These are phyloP conservation scores for Hippopotamus amphibius DNA, from an alignment of 2,113 vertebrate genomes.

Conservation along the genomic window DNA sequence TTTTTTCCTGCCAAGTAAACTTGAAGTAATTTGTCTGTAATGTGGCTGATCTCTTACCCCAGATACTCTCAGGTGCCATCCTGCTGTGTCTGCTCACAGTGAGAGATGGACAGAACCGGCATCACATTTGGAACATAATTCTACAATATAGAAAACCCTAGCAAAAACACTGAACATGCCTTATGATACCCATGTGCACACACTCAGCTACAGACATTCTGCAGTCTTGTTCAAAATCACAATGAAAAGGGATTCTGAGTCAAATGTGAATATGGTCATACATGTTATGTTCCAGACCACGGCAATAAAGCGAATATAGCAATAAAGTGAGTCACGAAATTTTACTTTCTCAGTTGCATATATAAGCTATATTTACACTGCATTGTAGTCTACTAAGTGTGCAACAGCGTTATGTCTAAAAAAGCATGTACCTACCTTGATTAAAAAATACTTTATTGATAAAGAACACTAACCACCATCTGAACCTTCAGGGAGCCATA, in stretches of 20 bases:
- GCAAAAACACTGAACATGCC: not conserved
- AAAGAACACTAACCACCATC: not conserved
- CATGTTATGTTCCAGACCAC: not conserved
- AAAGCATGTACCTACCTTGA: not conserved
- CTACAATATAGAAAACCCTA: not conserved
- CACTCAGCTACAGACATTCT: not conserved
- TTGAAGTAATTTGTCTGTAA: constrained; percentile 50
- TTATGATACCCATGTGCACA: not conserved
- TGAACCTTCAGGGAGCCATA: not conserved
- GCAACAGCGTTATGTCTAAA: not conserved
- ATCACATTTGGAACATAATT: not conserved
- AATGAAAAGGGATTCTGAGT: not conserved
- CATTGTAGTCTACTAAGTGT: not conserved
- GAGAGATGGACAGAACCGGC: not conserved
- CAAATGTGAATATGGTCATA: not conserved
- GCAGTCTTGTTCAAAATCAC: not conserved
- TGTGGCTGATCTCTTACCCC: constrained; percentile 33
- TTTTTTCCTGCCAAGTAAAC: constrained; percentile 45
- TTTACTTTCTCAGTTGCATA: not conserved
- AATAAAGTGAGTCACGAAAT: not conserved
- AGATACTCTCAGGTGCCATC: not conserved
- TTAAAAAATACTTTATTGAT: not conserved
- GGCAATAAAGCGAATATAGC: not conserved
- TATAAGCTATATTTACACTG: not conserved
- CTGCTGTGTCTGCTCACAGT: not conserved